Conservation (phyloP, 2,113 vertebrate species). For the Sula dactylatra region DNA sequence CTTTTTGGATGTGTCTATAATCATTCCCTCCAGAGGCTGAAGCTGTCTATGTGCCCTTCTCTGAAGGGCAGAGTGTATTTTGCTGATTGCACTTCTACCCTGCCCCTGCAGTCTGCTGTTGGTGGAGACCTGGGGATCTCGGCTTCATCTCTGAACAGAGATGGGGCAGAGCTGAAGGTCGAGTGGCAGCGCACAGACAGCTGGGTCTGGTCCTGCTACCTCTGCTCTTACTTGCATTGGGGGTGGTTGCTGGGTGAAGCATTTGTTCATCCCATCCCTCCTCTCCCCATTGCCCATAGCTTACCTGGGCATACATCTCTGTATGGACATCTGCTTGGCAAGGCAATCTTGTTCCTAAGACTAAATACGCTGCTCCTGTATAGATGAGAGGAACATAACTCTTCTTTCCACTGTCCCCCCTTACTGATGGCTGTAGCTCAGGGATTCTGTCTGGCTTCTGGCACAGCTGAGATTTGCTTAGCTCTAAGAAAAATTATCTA, state of each 20-base stretch:
- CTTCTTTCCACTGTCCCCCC: neutral
- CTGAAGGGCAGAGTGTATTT: fast-evolving
- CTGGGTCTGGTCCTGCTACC: neutral
- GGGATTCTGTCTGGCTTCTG: neutral
- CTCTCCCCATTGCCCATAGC: neutral
- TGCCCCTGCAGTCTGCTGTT: neutral
- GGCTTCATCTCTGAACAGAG: neutral
- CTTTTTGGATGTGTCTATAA: neutral
- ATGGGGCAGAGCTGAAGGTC: neutral
- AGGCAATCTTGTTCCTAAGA: neutral
- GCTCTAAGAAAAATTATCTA: neutral
- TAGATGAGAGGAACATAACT: neutral
- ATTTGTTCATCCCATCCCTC: neutral
- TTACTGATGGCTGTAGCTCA: neutral
- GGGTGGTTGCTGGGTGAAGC: neutral
- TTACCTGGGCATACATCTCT: neutral
- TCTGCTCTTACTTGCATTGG: neutral
- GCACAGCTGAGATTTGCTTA: neutral
- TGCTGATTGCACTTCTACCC: neutral
- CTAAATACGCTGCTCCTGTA: neutral
- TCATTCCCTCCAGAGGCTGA: neutral
- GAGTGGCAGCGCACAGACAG: neutral
- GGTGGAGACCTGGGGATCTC: neutral
- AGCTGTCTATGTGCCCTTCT: neutral
- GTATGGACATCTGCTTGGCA: neutral